These are phyloP conservation scores for Thereva nobilitata DNA, from an alignment of 2,888 invertebrate genomes.

Conservation along the genomic window DNA sequence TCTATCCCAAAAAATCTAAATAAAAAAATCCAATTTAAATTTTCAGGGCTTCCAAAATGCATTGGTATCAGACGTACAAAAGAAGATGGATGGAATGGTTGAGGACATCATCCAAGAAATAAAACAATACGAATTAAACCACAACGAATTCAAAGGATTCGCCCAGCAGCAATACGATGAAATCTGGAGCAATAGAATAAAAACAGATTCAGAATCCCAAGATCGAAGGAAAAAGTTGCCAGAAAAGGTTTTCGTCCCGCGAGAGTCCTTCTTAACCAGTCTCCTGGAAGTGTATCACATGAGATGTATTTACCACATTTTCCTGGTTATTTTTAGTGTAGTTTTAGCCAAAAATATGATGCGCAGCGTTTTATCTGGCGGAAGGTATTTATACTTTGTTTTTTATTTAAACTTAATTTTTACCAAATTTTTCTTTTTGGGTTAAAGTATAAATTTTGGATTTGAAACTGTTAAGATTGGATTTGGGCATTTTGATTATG, in stretches of 20 bases:
- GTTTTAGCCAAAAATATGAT: slow-evolving; percentile 73
- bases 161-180: slow-evolving; percentile 39
- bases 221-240: slow-evolving; percentile 53
- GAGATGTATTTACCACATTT: slow-evolving; percentile 82
- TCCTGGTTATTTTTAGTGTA: slow-evolving; percentile 74
- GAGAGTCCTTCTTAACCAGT: slow-evolving; percentile 81
- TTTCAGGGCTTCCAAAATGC: slow-evolving; percentile 47
- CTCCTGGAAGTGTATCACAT: slow-evolving; percentile 78
- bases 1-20: no score
- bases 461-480: slow-evolving; percentile 64
- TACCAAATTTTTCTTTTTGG: not conserved
- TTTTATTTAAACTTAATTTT: not conserved
- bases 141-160: slow-evolving; percentile 52
- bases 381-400: slow-evolving; percentile 64
- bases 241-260: slow-evolving; percentile 69
- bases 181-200: slow-evolving; percentile 43
- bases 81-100: slow-evolving; percentile 51
- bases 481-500: slow-evolving; percentile 65
- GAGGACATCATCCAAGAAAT: slow-evolving; percentile 54
- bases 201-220: not conserved
- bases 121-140: slow-evolving; percentile 50
- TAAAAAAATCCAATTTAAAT: not conserved
- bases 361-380: slow-evolving; percentile 73
- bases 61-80: slow-evolving; percentile 51
- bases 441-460: slow-evolving; percentile 62